Evolutionary conservation across 2,113 vertebrate species (phyloP).

Genomic region (Triplophysa siluroides): DNA sequence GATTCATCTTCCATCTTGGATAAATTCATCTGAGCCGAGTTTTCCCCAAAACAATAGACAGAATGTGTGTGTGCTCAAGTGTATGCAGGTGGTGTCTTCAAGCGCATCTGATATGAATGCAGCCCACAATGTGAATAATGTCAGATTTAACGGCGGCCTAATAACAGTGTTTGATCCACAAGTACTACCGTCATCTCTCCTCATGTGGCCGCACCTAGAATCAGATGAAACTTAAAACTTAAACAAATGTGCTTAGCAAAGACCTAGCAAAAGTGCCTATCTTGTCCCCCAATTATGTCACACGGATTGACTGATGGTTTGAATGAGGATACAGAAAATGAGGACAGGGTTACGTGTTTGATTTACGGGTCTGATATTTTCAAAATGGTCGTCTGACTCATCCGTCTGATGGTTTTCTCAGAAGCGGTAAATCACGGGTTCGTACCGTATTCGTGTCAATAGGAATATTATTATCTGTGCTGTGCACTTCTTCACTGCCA

Average conservation of each 20-base stretch:
- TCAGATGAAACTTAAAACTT: background rate
- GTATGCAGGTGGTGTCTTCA: slow-evolving; percentile 29
- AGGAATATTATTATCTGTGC: background rate
- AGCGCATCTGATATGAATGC: slow-evolving; percentile 36
- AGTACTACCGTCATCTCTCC: slow-evolving; percentile 5
- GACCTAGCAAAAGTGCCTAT: slow-evolving; percentile 1
- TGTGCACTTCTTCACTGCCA: slow-evolving; percentile 1
- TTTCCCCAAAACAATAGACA: slow-evolving; percentile 24
- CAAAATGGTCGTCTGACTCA: slow-evolving; percentile 24
- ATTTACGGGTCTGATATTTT: slow-evolving; percentile 26
- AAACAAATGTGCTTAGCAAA: background rate
- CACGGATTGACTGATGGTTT: slow-evolving; percentile 18
- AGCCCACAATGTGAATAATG: slow-evolving; percentile 39
- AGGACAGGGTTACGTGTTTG: slow-evolving; percentile 17
- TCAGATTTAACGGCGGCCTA: slow-evolving; percentile 36
- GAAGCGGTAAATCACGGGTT: slow-evolving; percentile 14
- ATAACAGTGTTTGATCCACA: slow-evolving; percentile 44
- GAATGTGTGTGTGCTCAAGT: slow-evolving; percentile 18
- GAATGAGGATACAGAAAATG: slow-evolving; percentile 24
- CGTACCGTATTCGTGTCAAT: slow-evolving; percentile 10
- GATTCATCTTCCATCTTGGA: slow-evolving; percentile 32
- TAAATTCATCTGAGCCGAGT: slow-evolving; percentile 21
- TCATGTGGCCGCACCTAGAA: background rate
- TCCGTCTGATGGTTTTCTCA: slow-evolving; percentile 16
- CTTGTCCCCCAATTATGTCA: slow-evolving; percentile 24